A percentile compares a stretch with the other conserved stretches of the same genome.
phyloP scores from a whole-genome alignment of 2,113 vertebrate species.

The Ondatra zibethicus region DNA sequence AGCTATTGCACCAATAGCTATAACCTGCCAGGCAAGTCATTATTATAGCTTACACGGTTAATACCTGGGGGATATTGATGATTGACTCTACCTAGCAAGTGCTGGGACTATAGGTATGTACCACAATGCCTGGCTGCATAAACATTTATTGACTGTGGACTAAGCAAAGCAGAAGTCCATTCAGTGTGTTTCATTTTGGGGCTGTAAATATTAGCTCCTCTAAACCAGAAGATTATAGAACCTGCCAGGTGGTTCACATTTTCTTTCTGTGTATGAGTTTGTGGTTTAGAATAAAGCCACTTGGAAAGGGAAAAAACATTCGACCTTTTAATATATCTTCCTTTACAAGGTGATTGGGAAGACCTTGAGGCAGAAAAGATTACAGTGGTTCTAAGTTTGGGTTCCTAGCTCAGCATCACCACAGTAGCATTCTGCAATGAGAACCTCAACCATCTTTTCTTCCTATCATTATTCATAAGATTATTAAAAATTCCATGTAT shows the following conservation, averaged over 20 bases:
- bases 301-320: background rate
- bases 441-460: background rate
- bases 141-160: background rate
- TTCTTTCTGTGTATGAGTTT: background rate
- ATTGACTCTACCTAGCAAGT: background rate
- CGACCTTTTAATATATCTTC: background rate
- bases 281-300: background rate
- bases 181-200: background rate
- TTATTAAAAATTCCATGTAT: background rate
- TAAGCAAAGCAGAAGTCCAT: background rate
- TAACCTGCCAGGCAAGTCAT: background rate
- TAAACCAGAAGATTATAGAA: background rate
- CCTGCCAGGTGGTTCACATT: background rate
- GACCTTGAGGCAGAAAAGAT: background rate
- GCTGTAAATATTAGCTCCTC: background rate
- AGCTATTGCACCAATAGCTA: background rate
- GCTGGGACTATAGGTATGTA: background rate
- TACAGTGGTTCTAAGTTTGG: conserved; percentile 19
- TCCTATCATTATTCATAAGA: background rate
- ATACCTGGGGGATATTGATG: background rate
- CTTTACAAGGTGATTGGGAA: background rate
- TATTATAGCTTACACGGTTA: background rate
- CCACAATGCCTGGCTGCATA: background rate
- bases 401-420: background rate
- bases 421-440: background rate